Percentiles rank a stretch among this genome's conserved stretches.
phyloP scores from a whole-genome alignment of 2,797 vertebrate species.

The Eremophila alpestris region DNA sequence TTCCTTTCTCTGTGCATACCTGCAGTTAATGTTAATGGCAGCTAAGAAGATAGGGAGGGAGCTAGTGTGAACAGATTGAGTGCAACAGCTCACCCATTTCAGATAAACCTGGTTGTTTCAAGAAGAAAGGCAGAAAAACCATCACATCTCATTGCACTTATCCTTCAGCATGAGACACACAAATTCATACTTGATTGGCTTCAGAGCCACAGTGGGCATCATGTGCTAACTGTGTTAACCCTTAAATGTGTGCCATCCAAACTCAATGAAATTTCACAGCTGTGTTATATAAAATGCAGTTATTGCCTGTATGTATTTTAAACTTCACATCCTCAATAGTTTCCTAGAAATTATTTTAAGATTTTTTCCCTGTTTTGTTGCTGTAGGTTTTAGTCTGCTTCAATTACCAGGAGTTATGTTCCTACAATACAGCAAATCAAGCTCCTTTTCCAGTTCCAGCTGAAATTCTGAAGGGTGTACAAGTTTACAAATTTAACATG shows the following conservation, averaged over 20 bases:
- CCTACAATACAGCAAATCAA: neutral
- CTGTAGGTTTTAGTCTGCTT: neutral
- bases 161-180: neutral
- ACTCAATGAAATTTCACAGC: neutral
- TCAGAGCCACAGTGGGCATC: neutral
- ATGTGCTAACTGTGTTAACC: neutral
- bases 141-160: neutral
- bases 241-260: neutral
- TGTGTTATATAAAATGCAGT: neutral
- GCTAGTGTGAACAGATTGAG: neutral
- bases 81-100: neutral
- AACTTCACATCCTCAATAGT: neutral
- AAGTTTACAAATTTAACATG: neutral
- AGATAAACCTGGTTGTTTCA: neutral
- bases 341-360: neutral
- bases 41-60: neutral
- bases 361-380: neutral
- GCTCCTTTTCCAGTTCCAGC: neutral
- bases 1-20: conserved; percentile 24
- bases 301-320: neutral
- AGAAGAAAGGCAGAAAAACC: neutral
- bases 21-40: conserved; percentile 26
- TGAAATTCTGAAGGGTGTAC: neutral
- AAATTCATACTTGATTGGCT: neutral
- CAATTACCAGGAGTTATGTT: neutral